These are phyloP conservation scores for Rotaria magnacalcarata DNA, from an alignment of 2,888 invertebrate genomes.

Conservation along the genomic window DNA sequence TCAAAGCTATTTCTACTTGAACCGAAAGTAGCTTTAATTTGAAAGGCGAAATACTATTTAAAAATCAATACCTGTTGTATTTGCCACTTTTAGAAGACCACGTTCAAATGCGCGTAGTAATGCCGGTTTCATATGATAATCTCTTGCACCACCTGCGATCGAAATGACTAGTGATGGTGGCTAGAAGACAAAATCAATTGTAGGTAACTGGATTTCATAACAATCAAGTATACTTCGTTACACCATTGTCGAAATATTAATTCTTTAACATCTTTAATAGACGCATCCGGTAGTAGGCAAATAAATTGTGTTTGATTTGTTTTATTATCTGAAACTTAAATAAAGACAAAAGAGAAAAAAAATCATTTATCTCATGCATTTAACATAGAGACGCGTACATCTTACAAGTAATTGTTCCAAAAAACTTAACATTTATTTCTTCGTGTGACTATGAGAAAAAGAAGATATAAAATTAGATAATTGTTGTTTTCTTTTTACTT, in stretches of 20 bases:
- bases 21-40: too few relatives aligned
- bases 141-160: constrained; percentile 59
- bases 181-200: constrained; percentile 36
- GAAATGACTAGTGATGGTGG: constrained; percentile 59
- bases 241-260: not conserved
- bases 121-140: constrained; percentile 56
- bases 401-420: constrained; percentile 5
- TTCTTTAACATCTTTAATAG: not conserved
- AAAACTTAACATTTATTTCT: not conserved
- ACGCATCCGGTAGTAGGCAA: not conserved
- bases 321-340: not conserved
- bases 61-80: constrained; percentile 54
- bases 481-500: not conserved
- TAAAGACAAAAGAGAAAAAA: not conserved
- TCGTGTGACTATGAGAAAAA: not conserved
- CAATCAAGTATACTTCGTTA: not conserved
- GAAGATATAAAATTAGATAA: too few relatives aligned
- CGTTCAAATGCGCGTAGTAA: constrained; percentile 56
- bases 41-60: not conserved
- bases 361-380: too few relatives aligned
- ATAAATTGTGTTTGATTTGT: not conserved
- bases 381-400: not conserved
- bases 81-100: constrained; percentile 58
- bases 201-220: not conserved
- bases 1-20: too few relatives aligned